Conservation (phyloP, 2,888 invertebrate species). For the Sacculina carcini region DNA sequence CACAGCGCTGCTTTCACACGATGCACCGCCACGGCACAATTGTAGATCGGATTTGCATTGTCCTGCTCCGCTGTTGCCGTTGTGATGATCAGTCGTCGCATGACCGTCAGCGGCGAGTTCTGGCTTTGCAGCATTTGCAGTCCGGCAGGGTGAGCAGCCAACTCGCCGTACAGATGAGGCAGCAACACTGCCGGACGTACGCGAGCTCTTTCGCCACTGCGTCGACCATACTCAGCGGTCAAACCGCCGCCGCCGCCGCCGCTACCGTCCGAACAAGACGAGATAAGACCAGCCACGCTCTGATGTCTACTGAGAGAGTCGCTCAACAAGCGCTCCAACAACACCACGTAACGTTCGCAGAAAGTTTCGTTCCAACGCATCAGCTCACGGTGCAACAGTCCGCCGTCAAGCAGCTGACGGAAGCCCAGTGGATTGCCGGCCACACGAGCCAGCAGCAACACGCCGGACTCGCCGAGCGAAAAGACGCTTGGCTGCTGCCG, state of each 20-base stretch:
- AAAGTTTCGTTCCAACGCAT: slow-evolving; percentile 49
- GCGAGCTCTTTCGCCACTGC: slow-evolving; percentile 25
- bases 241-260: too few species aligned
- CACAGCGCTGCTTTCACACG: slow-evolving; percentile 58
- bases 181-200: slow-evolving; percentile 26
- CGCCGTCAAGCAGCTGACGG: slow-evolving; percentile 31
- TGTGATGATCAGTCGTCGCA: slow-evolving; percentile 8
- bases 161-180: slow-evolving; percentile 60
- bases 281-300: slow-evolving; percentile 44
- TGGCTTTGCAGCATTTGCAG: slow-evolving; percentile 16
- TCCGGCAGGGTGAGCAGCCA: slow-evolving; percentile 37
- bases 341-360: slow-evolving; percentile 42
- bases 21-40: neutral
- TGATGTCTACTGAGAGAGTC: slow-evolving; percentile 61
- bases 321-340: slow-evolving; percentile 68
- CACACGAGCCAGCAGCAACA: slow-evolving; percentile 43
- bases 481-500: slow-evolving; percentile 35
- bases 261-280: too few species aligned
- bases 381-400: slow-evolving; percentile 41
- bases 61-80: slow-evolving; percentile 1
- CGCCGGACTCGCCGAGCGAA: slow-evolving; percentile 45
- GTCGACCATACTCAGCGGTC: slow-evolving; percentile 44
- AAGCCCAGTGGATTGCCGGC: slow-evolving; percentile 45
- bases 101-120: slow-evolving; percentile 7
- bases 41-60: too few species aligned